These are phyloP conservation scores for Corvus cornix DNA, from an alignment of 2,113 vertebrate species.

Conservation along the genomic window DNA sequence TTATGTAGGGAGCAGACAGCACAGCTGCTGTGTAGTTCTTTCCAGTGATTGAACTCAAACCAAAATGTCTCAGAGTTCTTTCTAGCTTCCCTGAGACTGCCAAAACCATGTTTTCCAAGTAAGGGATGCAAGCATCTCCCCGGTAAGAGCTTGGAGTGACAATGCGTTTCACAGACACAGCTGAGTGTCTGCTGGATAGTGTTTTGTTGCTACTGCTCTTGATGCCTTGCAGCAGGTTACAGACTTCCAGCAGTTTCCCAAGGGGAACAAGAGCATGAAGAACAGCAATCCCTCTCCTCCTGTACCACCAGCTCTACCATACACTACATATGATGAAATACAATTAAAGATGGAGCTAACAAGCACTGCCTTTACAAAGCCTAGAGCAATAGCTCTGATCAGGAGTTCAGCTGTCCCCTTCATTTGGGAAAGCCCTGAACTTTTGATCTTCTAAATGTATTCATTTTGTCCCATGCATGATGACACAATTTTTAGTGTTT, in stretches of 20 bases:
- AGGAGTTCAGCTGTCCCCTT: not conserved
- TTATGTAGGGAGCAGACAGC: not conserved
- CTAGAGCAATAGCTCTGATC: not conserved
- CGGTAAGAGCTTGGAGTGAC: not conserved
- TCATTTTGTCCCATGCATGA: not conserved
- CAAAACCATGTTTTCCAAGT: not conserved
- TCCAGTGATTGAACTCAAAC: not conserved
- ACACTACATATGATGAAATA: not conserved
- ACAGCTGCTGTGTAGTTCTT: not conserved
- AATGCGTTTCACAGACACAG: accelerated
- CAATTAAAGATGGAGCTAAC: not conserved
- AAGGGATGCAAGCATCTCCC: not conserved
- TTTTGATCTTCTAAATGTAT: not conserved
- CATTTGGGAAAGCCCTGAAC: not conserved
- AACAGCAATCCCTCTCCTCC: not conserved
- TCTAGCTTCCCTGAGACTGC: not conserved
- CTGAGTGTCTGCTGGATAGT: not conserved
- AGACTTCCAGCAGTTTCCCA: not conserved
- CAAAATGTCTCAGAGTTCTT: not conserved
- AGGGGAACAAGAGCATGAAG: not conserved
- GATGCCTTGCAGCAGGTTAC: not conserved
- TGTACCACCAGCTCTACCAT: not conserved
- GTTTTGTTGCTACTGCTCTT: not conserved
- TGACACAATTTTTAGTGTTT: not conserved
- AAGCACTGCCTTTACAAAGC: not conserved